These are phyloP conservation scores for Euura saliciscinereae DNA, from an alignment of 1,140 invertebrate species.

Conservation along the genomic window DNA sequence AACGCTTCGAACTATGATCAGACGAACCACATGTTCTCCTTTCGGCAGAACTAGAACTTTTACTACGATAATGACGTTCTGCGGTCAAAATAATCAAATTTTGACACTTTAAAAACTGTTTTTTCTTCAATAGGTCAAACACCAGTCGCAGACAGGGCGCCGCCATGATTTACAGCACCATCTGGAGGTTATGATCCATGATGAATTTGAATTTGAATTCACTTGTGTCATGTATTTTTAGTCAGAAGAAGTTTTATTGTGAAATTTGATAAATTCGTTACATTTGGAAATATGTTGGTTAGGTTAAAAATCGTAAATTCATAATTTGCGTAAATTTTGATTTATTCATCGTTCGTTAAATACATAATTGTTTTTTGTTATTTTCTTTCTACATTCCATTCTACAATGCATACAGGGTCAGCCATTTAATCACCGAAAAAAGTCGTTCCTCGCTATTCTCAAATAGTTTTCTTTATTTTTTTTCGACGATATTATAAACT, in stretches of 20 bases:
- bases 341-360: neutral
- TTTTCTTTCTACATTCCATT: slow-evolving; percentile 7
- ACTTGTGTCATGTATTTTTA: neutral
- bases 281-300: neutral
- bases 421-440: neutral
- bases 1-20: slow-evolving; percentile 13
- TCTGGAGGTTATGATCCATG: slow-evolving; percentile 19
- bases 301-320: neutral
- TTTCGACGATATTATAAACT: neutral
- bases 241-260: too few species aligned
- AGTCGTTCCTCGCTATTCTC: neutral
- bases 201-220: slow-evolving; percentile 14
- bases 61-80: slow-evolving; percentile 9
- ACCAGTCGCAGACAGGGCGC: slow-evolving; percentile 25
- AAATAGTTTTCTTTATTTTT: neutral
- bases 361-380: slow-evolving; percentile 12
- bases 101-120: slow-evolving; percentile 21
- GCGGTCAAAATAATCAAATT: slow-evolving; percentile 13
- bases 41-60: slow-evolving; percentile 14
- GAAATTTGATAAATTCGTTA: too few species aligned
- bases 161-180: slow-evolving; percentile 37
- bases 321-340: slow-evolving; percentile 11
- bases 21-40: slow-evolving; percentile 6
- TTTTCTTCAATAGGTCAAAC: slow-evolving; percentile 27
- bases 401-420: neutral